phyloP scores from a whole-genome alignment of 2,888 invertebrate species.

The Agrypnus murinus region DNA sequence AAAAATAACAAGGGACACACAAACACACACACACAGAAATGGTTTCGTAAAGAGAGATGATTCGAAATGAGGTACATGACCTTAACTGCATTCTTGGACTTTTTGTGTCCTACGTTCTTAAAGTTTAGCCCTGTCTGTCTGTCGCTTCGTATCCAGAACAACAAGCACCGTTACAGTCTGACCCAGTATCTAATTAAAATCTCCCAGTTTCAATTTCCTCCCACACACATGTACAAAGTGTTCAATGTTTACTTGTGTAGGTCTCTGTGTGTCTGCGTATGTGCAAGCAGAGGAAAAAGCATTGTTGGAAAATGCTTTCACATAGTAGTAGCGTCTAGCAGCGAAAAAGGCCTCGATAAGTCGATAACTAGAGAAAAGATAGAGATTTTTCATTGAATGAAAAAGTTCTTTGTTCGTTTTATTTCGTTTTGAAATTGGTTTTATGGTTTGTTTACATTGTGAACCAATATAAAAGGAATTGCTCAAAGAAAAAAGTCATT shows the following conservation, averaged over 20 bases:
- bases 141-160: slow-evolving; percentile 55
- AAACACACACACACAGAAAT: slow-evolving; percentile 17
- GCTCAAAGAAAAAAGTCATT: no score
- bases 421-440: no score
- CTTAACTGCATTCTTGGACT: slow-evolving; percentile 48
- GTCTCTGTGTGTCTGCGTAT: not conserved
- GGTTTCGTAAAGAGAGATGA: slow-evolving; percentile 19
- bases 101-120: slow-evolving; percentile 43
- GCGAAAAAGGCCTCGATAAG: no score
- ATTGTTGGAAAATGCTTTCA: not conserved
- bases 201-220: slow-evolving; percentile 63
- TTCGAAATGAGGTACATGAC: no score
- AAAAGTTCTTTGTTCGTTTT: no score
- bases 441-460: no score
- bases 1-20: slow-evolving; percentile 15
- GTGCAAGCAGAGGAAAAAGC: not conserved
- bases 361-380: no score
- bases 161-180: slow-evolving; percentile 58
- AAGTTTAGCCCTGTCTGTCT: slow-evolving; percentile 41
- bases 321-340: no score
- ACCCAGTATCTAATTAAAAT: slow-evolving; percentile 63
- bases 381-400: no score
- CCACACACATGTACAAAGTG: slow-evolving; percentile 20
- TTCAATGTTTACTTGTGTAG: slow-evolving; percentile 8
- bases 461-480: no score